Evolutionary conservation across 2,888 invertebrate species (phyloP), one percentile per base, ranked within the genome.

Genomic region (Lepidochrysops patricia): DNA sequence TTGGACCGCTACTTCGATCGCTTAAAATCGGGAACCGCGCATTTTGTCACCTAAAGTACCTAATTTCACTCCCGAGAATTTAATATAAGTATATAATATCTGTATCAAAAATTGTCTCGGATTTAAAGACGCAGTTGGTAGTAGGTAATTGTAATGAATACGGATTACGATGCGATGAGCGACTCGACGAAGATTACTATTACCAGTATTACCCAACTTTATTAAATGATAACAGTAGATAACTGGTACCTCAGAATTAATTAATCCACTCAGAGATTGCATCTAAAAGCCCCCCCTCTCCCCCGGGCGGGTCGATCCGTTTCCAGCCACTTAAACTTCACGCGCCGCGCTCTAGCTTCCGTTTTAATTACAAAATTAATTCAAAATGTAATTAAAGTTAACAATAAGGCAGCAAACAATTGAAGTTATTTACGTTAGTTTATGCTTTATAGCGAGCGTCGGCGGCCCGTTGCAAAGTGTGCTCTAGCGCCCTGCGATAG

Each of bases 351-450:
- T 87, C 87, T 85, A 88, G 89, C 90, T 89, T 90, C 90, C 89
- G 90, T 89, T 90, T 90, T 90, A 90, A 90, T 90, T 90, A 89
- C 89, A 87, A 90, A 90, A 90, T 90, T 90, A 90, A 90, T 90
- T 90, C 89, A 90, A 89, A 90, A 89, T 89, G 90, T 90, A 90
- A 90, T 90, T 90, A 90, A 90, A 90, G 87, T 89, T 90, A 89
- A 90, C 90, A 90, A 90, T 90, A 89, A 89, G 88, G 86, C 87
- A 81, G 87, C 89, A 84, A 90, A 90, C 90, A 90, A 89, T 90
- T 89, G 89, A 89, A 88, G 90, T 89, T 89, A 89, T 90, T 88
- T 89, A 89, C 89, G 88, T 89, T 86, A 88, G 89, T 89, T 89
- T 89, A 89, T 88, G 88, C 66, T 65, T 62, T 64, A 66, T 66